Percentiles rank a stretch among this genome's conserved stretches.
These are phyloP conservation scores for Sarcophaga subvicina DNA, from an alignment of 2,888 invertebrate species.

Conservation along the genomic window DNA sequence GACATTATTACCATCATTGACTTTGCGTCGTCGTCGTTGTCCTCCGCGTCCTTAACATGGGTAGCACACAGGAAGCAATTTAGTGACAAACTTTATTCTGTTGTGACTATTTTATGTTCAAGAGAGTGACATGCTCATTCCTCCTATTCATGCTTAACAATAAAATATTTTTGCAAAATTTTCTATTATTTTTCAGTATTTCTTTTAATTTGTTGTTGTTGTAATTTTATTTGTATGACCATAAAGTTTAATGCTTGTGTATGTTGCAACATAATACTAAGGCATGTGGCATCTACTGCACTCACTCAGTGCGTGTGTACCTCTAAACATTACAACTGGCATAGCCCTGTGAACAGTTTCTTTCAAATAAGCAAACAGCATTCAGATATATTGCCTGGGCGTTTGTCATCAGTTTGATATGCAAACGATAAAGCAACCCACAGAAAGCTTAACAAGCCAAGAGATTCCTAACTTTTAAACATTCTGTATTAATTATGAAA, in stretches of 20 bases:
- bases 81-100: constrained; percentile 58
- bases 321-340: not conserved
- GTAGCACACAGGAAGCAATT: constrained; percentile 63
- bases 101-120: not conserved
- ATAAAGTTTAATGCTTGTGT: constrained; percentile 50
- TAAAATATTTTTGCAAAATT: constrained; percentile 61
- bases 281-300: not conserved
- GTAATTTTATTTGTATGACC: constrained; percentile 8
- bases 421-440: no score
- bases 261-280: constrained; percentile 33
- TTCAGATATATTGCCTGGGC: no score
- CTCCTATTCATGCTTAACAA: constrained; percentile 42
- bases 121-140: not conserved
- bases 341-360: no score
- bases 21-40: constrained; percentile 49
- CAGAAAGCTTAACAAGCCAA: no score
- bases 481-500: no score
- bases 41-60: not conserved
- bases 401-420: no score
- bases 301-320: not conserved
- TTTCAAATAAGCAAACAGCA: no score
- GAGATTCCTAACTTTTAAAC: no score
- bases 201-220: constrained; percentile 5
- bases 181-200: constrained; percentile 10
- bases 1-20: constrained; percentile 67